Base-by-base conservation (phyloP, 2,797 vertebrate genomes). In the Sebastes cheni region DNA sequence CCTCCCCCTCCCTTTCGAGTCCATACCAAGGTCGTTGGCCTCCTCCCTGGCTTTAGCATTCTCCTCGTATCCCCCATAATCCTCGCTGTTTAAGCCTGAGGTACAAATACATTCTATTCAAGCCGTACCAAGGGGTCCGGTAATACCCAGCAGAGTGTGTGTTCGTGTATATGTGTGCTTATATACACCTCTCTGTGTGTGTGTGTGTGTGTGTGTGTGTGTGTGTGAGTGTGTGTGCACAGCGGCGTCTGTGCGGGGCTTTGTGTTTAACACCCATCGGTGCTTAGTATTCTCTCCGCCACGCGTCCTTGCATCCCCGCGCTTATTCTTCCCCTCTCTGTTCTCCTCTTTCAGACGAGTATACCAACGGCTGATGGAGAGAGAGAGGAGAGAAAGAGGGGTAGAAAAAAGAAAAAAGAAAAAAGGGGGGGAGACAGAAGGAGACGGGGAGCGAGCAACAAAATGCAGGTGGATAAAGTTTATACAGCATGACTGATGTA, bases 201-300 rank as follows among this genome's bases (percentile, higher is more conserved):
- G 25, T 25, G 25, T 25, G 25, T 25, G 25, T 25, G 25, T 25
- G 25, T 61, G 54, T 11, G 46, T 46, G 61, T 22, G 25, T 23
- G 42, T 16, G 46, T 29, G 64, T 22, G 18, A 1, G 60, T 11
- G 46, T 50, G 62, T 22, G 67, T 22, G 42, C 64, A 36, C 77
- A 68, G 54, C 22, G 32, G 66, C 54, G 54, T 80, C 77, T 87
- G 85, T 67, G 82, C 67, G 32, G 81, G 80, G 86, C 88, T 93
- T 92, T 94, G 91, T 95, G 88, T 93, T 93, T 90, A 93, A 93
- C 90, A 92, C 91, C 91, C 94, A 86, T 85, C 55, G 80, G 91
- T 96, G 94, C 90, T 96, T 95, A 95, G 94, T 95, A 95, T 96
- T 95, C 95, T 90, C 90, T 84, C 82, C 86, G 68, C 87, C 90